These are phyloP conservation scores for Conops quadrifasciatus DNA, from an alignment of 2,888 invertebrate genomes.

Conservation along the genomic window DNA sequence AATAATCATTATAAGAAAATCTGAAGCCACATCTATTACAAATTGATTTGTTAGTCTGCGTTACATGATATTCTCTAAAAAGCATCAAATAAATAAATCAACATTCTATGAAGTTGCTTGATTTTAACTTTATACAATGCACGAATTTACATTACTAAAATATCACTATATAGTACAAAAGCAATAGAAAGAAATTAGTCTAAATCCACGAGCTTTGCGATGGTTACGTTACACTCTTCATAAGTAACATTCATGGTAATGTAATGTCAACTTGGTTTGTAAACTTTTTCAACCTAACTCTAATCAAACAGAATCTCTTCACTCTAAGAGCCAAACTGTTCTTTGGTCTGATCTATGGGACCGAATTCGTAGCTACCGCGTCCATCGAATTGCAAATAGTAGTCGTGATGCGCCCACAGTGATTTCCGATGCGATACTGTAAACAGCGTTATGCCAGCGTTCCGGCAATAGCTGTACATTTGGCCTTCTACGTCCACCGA, in stretches of 20 bases:
- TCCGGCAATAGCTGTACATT: constrained; percentile 94
- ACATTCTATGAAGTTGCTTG: background rate
- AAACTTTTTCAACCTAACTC: background rate
- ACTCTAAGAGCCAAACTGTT: constrained; percentile 89
- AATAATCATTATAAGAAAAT: too few species aligned
- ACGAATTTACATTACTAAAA: constrained; percentile 8
- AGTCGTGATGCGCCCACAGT: constrained; percentile 97
- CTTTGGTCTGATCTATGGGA: constrained; percentile 83
- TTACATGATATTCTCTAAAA: background rate
- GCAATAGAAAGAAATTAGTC: background rate
- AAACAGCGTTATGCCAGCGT: constrained; percentile 87
- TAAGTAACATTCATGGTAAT: background rate
- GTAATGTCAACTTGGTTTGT: background rate
- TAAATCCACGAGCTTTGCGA: background rate
- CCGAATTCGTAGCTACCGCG: constrained; percentile 89
- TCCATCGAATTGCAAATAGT: constrained; percentile 95
- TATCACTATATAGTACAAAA: background rate
- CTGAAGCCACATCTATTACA: too few species aligned
- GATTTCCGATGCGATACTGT: constrained; percentile 98
- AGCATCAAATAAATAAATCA: constrained; percentile 9
- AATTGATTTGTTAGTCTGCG: too few species aligned
- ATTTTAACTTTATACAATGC: background rate
- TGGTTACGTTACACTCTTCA: background rate
- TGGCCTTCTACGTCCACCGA: constrained; percentile 98
- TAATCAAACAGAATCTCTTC: background rate